These are phyloP conservation scores for Metacarcinus magister DNA, from an alignment of 2,888 invertebrate species.

Conservation along the genomic window DNA sequence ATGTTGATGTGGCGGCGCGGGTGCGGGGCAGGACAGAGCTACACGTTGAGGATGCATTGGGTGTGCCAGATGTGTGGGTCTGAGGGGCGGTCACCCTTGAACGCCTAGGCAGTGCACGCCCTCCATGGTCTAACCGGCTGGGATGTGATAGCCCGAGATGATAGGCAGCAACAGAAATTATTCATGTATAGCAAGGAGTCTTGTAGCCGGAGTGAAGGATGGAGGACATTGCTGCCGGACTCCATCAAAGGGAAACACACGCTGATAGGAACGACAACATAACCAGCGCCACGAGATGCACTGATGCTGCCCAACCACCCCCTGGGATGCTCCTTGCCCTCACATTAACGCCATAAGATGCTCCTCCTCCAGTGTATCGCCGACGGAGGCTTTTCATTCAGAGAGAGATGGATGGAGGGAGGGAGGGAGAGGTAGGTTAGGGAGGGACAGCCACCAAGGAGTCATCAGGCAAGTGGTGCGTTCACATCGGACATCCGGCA, in stretches of 20 bases:
- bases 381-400: background rate
- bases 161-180: conserved; percentile 61
- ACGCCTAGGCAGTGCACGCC: background rate
- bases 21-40: conserved; percentile 54
- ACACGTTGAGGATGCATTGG: background rate
- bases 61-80: background rate
- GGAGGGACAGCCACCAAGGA: background rate
- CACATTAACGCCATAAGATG: background rate
- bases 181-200: conserved; percentile 61
- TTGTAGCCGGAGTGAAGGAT: background rate
- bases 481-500: background rate
- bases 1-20: conserved; percentile 67
- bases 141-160: conserved; percentile 58
- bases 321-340: background rate
- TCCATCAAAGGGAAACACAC: background rate
- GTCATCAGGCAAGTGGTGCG: background rate
- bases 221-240: background rate
- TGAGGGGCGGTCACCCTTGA: background rate
- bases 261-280: background rate
- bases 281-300: background rate
- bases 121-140: background rate
- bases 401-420: no score
- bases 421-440: background rate
- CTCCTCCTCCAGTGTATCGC: background rate
- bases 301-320: background rate